Evolutionary conservation across 2,113 vertebrate species (phyloP), one percentile per base, ranked within the genome.

Genomic region (Pterocles burchelli): DNA sequence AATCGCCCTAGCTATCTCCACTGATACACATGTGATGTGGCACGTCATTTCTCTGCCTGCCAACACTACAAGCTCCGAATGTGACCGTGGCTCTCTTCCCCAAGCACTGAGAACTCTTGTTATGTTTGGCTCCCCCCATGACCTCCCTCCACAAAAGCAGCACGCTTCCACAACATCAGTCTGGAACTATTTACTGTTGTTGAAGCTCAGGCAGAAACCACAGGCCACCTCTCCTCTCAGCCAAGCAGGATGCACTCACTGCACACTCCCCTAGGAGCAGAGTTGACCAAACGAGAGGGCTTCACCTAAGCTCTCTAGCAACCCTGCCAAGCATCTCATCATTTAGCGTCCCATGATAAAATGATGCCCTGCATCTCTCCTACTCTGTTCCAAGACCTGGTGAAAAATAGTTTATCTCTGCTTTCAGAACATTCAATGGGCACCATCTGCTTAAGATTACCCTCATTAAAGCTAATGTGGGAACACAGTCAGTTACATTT

Each of bases 151-250:
- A 74, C 79, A 82, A 73, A 87, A 91, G 0, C 91, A 95, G 89
- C 91, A 95, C 0, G 2, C 84, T 97, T 87, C 90, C 80, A 94
- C 76, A 95, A 63, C 0, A 0, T 78, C 90, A 89, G 17, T 89
- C 90, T 92, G 93, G 90, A 92, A 85, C 78, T 92, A 94, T 65
- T 97, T 90, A 92, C 80, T 92, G 62, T 17, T 92, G 89, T 17
- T 87, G 80, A 92, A 91, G 77, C 86, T 72, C 58, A 82, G 77
- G 79, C 49, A 91, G 80, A 93, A 96, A 96, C 57, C 36, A 0
- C 85, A 83, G 54, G 89, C 65, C 91, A 78, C 62, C 83, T 90
- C 85, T 80, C 57, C 80, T 91, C 77, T 91, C 71, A 29, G 70
- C 76, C 92, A 77, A 43, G 83, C 2, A 6, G 51, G 65, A 58